Conservation (phyloP, 2,113 vertebrate genomes). For the Gnathonemus echidnorhynchus region DNA sequence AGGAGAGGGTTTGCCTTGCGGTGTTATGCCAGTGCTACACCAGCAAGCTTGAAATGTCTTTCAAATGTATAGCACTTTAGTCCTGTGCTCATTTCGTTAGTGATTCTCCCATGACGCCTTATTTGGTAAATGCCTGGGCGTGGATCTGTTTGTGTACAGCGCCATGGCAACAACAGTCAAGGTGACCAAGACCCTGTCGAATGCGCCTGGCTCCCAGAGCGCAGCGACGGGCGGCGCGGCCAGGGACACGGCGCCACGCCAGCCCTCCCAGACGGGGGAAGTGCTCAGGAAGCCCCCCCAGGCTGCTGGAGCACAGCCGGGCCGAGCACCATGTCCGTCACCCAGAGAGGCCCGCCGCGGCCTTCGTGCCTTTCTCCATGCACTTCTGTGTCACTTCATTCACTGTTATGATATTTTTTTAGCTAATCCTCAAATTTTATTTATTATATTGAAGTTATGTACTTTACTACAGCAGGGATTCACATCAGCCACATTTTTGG, state of each 20-base stretch:
- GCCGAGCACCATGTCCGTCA: not conserved
- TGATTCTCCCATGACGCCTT: constrained; percentile 62
- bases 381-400: not conserved
- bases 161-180: constrained; percentile 75
- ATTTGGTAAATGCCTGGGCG: constrained; percentile 73
- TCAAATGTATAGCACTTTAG: constrained; percentile 40
- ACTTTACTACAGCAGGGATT: not conserved
- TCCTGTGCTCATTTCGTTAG: constrained; percentile 54
- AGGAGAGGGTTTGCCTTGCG: not conserved
- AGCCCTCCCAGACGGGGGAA: constrained; percentile 12
- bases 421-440: not conserved
- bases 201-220: constrained; percentile 68
- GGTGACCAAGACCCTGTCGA: constrained; percentile 72
- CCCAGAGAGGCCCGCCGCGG: not conserved
- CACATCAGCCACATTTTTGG: not conserved
- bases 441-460: not conserved
- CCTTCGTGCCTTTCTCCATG: not conserved
- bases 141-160: constrained; percentile 70
- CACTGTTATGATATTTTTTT: not conserved
- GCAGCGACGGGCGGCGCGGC: constrained; percentile 64
- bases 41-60: not conserved
- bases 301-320: not conserved
- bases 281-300: not conserved
- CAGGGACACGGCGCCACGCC: constrained; percentile 60
- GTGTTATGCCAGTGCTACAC: not conserved